Evolutionary conservation across 2,888 invertebrate species (phyloP).

Genomic region (Leptopterna dolabrata): DNA sequence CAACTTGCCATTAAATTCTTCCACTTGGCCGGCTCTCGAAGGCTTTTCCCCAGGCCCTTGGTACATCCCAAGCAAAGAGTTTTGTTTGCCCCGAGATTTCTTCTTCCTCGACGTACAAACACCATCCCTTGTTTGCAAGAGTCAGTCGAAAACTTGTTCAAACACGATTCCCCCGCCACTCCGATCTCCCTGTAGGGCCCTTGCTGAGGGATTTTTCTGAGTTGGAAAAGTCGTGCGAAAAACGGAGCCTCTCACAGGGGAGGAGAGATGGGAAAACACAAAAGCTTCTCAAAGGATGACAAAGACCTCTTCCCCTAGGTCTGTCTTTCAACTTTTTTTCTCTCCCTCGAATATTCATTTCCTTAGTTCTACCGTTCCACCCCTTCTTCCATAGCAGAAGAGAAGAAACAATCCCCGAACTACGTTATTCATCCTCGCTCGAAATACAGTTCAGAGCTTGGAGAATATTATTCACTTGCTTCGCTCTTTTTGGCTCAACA

Average conservation of each 20-base stretch:
- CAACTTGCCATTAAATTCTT: constrained; percentile 57
- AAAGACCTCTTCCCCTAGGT: not conserved
- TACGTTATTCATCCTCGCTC: constrained; percentile 9
- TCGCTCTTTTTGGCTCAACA: not conserved
- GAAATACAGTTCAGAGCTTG: not conserved
- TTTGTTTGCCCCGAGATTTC: constrained; percentile 48
- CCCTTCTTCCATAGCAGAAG: not conserved
- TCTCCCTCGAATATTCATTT: constrained; percentile 24
- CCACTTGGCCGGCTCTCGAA: constrained; percentile 42
- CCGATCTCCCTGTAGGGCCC: not conserved
- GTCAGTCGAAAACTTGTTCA: constrained; percentile 53
- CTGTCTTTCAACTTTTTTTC: constrained; percentile 4
- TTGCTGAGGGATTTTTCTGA: not conserved
- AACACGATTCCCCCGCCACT: constrained; percentile 7
- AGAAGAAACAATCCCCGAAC: not conserved
- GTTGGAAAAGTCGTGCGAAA: constrained; percentile 13
- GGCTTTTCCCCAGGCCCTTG: not conserved
- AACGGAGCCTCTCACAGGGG: not conserved
- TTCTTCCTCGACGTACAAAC: constrained; percentile 49
- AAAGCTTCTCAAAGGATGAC: constrained; percentile 49
- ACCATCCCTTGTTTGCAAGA: constrained; percentile 50
- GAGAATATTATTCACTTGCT: not conserved
- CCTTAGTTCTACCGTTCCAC: not conserved
- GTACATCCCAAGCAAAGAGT: constrained; percentile 1
- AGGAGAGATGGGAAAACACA: constrained; percentile 29